phyloP scores from a whole-genome alignment of 2,888 invertebrate genomes.

The Disparrhopalites patrizii region DNA sequence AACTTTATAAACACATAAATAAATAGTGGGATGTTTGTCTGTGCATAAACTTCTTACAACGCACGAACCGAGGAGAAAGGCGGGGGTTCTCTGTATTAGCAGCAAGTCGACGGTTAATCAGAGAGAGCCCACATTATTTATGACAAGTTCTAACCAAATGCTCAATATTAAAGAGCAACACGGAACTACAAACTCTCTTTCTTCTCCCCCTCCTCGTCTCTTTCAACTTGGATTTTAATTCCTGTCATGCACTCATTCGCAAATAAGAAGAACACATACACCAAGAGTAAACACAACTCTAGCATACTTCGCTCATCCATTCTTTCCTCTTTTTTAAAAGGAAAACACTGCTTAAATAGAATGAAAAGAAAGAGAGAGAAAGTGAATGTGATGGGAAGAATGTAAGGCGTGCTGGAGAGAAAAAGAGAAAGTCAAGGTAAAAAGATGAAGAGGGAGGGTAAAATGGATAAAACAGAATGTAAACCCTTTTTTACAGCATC shows the following conservation, averaged over 20 bases:
- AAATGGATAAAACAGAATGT: no score
- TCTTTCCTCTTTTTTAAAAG: no score
- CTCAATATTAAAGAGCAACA: slow-evolving; percentile 11
- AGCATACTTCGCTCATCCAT: not conserved
- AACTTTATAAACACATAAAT: no score
- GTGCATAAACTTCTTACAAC: no score
- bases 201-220: not conserved
- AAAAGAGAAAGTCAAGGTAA: no score
- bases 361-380: not conserved
- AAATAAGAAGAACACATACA: not conserved
- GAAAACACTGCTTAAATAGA: no score
- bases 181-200: no score
- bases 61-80: no score
- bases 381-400: not conserved
- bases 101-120: no score
- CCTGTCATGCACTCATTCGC: slow-evolving; percentile 2
- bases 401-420: not conserved
- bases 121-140: slow-evolving; percentile 17
- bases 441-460: no score
- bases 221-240: slow-evolving; percentile 16
- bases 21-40: slow-evolving; percentile 8
- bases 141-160: slow-evolving; percentile 20
- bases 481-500: not conserved
- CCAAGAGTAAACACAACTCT: not conserved
- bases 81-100: no score